Percentiles rank a stretch among this genome's conserved stretches.
Evolutionary conservation across 2,113 vertebrate genomes (phyloP).

Genomic region (Hystrix brachyura): DNA sequence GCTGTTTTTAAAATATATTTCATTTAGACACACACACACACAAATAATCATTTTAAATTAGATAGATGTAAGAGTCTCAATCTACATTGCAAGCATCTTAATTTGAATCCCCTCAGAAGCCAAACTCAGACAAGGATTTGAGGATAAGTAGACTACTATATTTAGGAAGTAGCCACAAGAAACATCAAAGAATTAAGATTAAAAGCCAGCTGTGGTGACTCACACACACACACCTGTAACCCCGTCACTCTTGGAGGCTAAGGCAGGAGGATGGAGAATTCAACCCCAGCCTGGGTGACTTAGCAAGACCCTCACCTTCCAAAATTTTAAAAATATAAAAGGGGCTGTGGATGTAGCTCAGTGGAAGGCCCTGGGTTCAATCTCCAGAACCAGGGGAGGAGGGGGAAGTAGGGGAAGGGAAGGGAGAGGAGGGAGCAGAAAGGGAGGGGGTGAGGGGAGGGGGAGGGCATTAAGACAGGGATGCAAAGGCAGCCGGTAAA

Average conservation of each 20-base stretch:
- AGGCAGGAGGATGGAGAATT: too few relatives aligned
- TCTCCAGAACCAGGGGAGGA: too few relatives aligned
- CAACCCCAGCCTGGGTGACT: background rate
- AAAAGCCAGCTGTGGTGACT: background rate
- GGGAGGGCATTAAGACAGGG: too few relatives aligned
- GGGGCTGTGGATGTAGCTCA: too few relatives aligned
- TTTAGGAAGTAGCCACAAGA: background rate
- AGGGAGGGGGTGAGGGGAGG: too few relatives aligned
- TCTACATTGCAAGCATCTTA: background rate
- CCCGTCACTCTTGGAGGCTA: background rate
- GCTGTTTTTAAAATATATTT: background rate
- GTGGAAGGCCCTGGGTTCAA: too few relatives aligned
- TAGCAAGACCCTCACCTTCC: background rate
- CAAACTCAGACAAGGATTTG: background rate
- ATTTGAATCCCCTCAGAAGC: conserved; percentile 1
- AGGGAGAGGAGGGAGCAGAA: too few relatives aligned
- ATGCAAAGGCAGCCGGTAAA: too few relatives aligned
- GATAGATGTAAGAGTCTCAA: background rate
- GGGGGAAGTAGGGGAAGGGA: too few relatives aligned
- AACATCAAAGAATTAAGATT: background rate
- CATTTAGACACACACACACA: background rate
- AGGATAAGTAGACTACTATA: background rate
- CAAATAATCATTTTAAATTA: background rate
- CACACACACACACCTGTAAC: background rate
- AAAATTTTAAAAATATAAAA: too few relatives aligned